Base-by-base conservation (phyloP, 1,140 invertebrate genomes). In the Yoshiicerus persimilis region DNA sequence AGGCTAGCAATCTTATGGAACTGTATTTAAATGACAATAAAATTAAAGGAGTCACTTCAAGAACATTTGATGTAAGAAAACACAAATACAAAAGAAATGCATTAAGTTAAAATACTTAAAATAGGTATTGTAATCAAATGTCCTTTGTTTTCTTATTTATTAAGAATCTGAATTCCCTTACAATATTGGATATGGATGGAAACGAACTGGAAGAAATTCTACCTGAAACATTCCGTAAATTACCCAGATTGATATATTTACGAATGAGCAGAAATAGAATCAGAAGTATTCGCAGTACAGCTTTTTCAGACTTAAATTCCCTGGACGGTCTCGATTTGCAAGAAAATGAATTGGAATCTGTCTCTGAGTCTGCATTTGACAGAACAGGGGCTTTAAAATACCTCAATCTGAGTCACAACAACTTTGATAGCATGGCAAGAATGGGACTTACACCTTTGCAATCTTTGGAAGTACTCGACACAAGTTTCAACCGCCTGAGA, bases 151-250 rank as follows among this genome's bases (percentile, higher is more conserved):
- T 86, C 11, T 13, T 70, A 3, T 56, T 86, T 86, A 16, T 25
- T 25, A 36, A 94, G 88, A 94, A 96, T 91, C 91, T 97, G 70
- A 94, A 94, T 34, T 94, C 95, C 84, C 92, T 98, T 13, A 94
- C 95, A 90, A 93, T 95, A 64, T 94, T 97, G 6, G 95, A 97
- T 93, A 93, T 98, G 86, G 95, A 96, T 84, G 95, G 95, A 89
- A 98, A 98, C 92, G 95, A 97, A 91, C 93, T 98, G 4, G 94
- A 95, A 91, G 93, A 95, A 20, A 94, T 98, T 47, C 95, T 96
- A 91, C 93, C 95, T 1, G 95, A 96, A 89, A 95, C 96, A 0
- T 94, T 99, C 6, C 93, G 94, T 88, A 95, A 94, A 87, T 92
- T 99, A 56, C 95, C 95, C 0, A 95, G 96, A 87, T 92, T 99